Evolutionary conservation across 2,888 invertebrate species (phyloP), one percentile per base, ranked within the genome.

Genomic region (Apamea monoglypha): DNA sequence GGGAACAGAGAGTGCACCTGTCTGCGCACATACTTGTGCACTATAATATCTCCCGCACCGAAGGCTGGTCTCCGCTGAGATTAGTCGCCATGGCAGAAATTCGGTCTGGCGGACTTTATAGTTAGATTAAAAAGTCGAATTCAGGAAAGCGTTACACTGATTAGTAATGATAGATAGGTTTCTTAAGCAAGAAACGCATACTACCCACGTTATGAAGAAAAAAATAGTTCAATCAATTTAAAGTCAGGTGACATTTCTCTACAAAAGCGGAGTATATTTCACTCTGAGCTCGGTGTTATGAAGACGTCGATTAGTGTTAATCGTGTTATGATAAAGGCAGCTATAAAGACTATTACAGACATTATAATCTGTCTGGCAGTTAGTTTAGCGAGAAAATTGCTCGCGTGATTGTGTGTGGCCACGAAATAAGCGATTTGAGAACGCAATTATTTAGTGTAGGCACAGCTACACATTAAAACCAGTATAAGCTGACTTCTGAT

Each of bases 301-400:
- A 74, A 74, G 74, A 64, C 25, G n/a, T 56, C 64, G 70, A 82
- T 87, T 85, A 82, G 64, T 67, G 75, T 72, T 78, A 85, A 85
- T 69, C n/a, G 78, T 44, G 81, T 77, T 87, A 83, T 85, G 79
- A 84, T 86, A 86, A 70, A 85, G 80, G 69, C 78, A 72, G 80
- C 66, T 73, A 44, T 84, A 77, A 83, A 86, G 76, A 72, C 78
- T 81, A 81, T 87, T 80, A 84, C 80, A 73, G 75, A 82, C 78
- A 74, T 76, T 81, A 79, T 81, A 84, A 89, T 87, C 84, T 82
- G 88, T 82, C 84, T 81, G 70, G 74, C 80, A 84, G 78, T 78
- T 79, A 86, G 76, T 78, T 84, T 79, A 79, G 82, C 67, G 73
- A 70, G 84, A 12, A 84, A 81, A 78, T 82, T 80, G 72, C 78